These are phyloP conservation scores for Arnoldichthys spilopterus DNA, from an alignment of 2,797 vertebrate genomes.

Conservation along the genomic window DNA sequence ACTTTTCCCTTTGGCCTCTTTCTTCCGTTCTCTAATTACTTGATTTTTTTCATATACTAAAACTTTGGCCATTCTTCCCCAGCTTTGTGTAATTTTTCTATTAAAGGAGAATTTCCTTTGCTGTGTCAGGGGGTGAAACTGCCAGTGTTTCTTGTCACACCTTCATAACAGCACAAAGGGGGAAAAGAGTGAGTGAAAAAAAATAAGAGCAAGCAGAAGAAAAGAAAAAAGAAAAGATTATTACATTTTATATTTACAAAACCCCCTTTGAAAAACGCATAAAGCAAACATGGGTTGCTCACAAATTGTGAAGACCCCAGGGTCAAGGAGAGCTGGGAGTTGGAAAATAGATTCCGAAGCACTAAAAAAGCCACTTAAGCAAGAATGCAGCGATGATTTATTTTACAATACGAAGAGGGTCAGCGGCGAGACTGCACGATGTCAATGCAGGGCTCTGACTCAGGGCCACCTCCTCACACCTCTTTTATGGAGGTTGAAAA, in stretches of 20 bases:
- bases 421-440: conserved; percentile 73
- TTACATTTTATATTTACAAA: conserved; percentile 66
- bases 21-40: conserved; percentile 45
- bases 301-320: conserved; percentile 82
- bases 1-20: conserved; percentile 33
- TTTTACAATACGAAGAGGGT: conserved; percentile 80
- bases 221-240: conserved; percentile 46
- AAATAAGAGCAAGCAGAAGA: conserved; percentile 18
- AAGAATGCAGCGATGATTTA: conserved; percentile 91
- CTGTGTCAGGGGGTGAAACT: conserved; percentile 31
- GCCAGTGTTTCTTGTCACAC: conserved; percentile 41
- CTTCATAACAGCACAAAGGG: conserved; percentile 9
- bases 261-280: conserved; percentile 66
- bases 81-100: conserved; percentile 52
- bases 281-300: conserved; percentile 78
- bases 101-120: conserved; percentile 57
- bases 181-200: conserved; percentile 19
- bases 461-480: conserved; percentile 74
- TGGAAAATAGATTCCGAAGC: conserved; percentile 86
- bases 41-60: conserved; percentile 37
- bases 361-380: conserved; percentile 92
- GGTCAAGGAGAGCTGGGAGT: conserved; percentile 86
- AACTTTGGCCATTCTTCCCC: conserved; percentile 41
- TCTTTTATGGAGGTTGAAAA: conserved; percentile 55
- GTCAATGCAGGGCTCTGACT: conserved; percentile 78